Conservation (phyloP, 2,888 invertebrate genomes). For the Cantharis lateralis region DNA sequence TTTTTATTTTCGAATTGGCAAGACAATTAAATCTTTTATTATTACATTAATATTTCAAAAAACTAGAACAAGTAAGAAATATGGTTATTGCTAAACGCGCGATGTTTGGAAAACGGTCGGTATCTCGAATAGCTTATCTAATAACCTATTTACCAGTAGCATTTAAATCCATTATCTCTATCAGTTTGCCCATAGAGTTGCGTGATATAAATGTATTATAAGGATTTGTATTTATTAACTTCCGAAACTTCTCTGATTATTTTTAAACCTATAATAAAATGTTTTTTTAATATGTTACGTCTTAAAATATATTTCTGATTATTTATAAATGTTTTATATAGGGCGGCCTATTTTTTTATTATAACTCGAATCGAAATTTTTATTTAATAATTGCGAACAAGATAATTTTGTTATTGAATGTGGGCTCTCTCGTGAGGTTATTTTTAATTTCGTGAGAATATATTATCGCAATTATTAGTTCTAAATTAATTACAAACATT, state of each 20-base stretch:
- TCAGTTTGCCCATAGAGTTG: neutral
- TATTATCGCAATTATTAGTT: neutral
- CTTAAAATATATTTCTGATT: neutral
- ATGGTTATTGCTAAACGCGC: neutral
- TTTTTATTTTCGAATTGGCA: neutral
- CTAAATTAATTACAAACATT: neutral
- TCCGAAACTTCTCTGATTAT: neutral
- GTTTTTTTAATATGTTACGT: neutral
- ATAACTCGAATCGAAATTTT: neutral
- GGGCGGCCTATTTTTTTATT: neutral
- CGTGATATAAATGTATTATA: neutral
- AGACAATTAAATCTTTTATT: neutral
- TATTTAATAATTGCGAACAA: neutral
- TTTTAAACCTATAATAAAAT: neutral
- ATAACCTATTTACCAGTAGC: constrained; percentile 1
- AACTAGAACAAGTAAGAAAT: neutral
- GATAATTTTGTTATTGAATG: neutral
- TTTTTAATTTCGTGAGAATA: neutral
- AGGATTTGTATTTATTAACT: constrained; percentile 1
- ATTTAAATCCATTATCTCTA: neutral
- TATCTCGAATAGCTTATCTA: neutral
- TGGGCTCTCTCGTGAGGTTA: neutral
- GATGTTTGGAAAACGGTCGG: neutral
- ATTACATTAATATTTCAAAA: neutral
- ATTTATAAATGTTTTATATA: neutral